Base-by-base conservation (phyloP, 2,797 vertebrate species). In the Diceros bicornis region DNA sequence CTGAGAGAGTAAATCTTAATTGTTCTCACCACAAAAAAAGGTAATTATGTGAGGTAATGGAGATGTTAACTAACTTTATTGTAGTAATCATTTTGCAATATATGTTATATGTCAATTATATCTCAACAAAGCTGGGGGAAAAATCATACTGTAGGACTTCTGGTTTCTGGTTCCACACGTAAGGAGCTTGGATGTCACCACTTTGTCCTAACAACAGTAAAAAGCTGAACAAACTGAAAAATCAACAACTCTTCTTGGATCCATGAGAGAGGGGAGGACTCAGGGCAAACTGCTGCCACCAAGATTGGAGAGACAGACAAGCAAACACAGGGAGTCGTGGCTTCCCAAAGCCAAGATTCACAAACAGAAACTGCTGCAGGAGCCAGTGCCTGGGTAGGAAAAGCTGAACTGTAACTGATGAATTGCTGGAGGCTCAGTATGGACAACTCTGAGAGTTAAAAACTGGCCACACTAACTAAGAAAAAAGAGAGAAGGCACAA, bases 1-100 rank as follows among this genome's bases (percentile, higher is more conserved):
- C n/a, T 90, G 25, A 77, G 14, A 90, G 62, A 90, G 62, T 90
- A 79, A 68, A 79, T 90, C 64, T 79, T 79, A 79, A 78, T 69
- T 68, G 34, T 68, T 79, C 64, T 90, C 62, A 90, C 8, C 27
- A 57, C 50, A 55, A n/a, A 44, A 41, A 68, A 79, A n/a, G 23
- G 14, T 32, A 90, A 57, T 90, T 79, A 57, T 44, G 27, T 71
- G n/a, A 86, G 25, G 47, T 71, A 47, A 86, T 86, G 66, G 66
- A 86, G 34, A 10, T 71, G 17, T 34, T 86, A 57, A 86, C 66
- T 86, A 57, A 41, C 50, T 69, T 71, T 86, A 57, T 32, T 86
- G 16, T 1, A 4, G 23, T 71, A 71, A 71, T 29, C 50, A 57
- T 71, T 86, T 71, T 34, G 34, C 27, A 86, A 29, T 57, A 47